Percentiles rank a stretch among this genome's conserved stretches.
phyloP scores from a whole-genome alignment of 2,888 invertebrate species.

The Orthosia cruda region DNA sequence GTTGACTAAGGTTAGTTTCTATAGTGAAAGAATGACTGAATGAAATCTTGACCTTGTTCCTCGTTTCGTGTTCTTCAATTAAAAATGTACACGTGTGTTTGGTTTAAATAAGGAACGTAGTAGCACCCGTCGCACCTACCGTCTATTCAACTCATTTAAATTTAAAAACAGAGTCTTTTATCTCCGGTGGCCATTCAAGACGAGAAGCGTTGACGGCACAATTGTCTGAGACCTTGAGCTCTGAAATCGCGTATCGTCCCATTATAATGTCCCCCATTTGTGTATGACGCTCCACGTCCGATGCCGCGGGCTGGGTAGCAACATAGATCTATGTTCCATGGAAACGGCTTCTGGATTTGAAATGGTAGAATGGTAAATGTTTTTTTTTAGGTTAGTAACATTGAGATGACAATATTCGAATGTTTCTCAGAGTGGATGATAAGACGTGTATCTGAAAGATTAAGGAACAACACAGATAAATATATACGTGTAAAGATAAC shows the following conservation, averaged over 20 bases:
- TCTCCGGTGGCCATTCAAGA: slow-evolving; percentile 61
- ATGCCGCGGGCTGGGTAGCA: slow-evolving; percentile 62
- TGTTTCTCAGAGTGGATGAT: not conserved
- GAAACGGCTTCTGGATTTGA: slow-evolving; percentile 22
- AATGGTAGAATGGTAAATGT: too few species aligned
- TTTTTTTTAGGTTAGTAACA: not conserved
- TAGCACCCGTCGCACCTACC: not conserved
- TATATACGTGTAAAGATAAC: not conserved
- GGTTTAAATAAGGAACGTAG: not conserved
- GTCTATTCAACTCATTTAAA: slow-evolving; percentile 40
- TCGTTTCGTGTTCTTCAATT: slow-evolving; percentile 24
- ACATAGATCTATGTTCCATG: slow-evolving; percentile 33
- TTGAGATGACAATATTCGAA: not conserved
- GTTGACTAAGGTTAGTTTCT: slow-evolving; percentile 41
- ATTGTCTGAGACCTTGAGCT: slow-evolving; percentile 76
- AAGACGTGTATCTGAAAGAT: not conserved
- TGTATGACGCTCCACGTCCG: slow-evolving; percentile 68
- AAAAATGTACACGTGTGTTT: slow-evolving; percentile 25
- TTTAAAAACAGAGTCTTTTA: slow-evolving; percentile 33
- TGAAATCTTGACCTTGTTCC: not conserved
- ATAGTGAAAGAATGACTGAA: not conserved
- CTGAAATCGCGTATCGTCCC: slow-evolving; percentile 75
- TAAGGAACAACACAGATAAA: not conserved
- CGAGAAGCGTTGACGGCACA: slow-evolving; percentile 74
- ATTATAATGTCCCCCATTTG: slow-evolving; percentile 76